A percentile compares a stretch with the other conserved stretches of the same genome.
phyloP scores from a whole-genome alignment of 2,888 invertebrate genomes.

The Gasteruption jaculator region DNA sequence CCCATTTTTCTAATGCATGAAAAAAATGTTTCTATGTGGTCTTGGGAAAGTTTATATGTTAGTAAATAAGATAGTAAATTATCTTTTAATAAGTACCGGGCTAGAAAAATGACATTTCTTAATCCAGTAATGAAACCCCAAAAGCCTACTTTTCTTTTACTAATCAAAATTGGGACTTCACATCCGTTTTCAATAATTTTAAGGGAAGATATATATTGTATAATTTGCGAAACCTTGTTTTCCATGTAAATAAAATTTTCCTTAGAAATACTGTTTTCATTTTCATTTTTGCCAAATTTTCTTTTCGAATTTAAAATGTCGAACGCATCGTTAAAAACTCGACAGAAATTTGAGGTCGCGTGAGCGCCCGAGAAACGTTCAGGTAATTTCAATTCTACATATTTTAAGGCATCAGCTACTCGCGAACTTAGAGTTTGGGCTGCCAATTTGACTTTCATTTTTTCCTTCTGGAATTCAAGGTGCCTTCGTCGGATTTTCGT shows the following conservation, averaged over 20 bases:
- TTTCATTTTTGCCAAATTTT: not conserved
- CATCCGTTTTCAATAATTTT: too few species aligned
- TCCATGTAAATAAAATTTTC: not conserved
- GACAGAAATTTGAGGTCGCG: constrained; percentile 9
- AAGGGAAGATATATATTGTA: too few species aligned
- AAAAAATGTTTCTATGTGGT: too few species aligned
- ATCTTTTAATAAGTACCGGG: not conserved
- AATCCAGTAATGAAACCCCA: not conserved
- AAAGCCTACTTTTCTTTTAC: not conserved
- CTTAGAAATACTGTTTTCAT: not conserved
- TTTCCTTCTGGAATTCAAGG: not conserved
- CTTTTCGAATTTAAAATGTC: constrained; percentile 1
- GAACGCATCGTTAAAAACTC: constrained; percentile 1
- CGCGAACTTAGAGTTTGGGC: not conserved
- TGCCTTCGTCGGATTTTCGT: not conserved
- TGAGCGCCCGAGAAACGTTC: too few species aligned
- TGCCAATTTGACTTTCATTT: constrained; percentile 4
- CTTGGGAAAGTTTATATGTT: too few species aligned
- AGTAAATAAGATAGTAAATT: constrained; percentile 5
- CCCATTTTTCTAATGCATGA: too few species aligned
- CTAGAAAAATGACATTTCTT: not conserved
- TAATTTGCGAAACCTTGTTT: not conserved
- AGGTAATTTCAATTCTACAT: not conserved
- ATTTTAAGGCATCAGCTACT: not conserved
- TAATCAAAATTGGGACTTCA: not conserved